Base-by-base conservation (phyloP, 2,113 vertebrate species). In the Mustela lutreola region DNA sequence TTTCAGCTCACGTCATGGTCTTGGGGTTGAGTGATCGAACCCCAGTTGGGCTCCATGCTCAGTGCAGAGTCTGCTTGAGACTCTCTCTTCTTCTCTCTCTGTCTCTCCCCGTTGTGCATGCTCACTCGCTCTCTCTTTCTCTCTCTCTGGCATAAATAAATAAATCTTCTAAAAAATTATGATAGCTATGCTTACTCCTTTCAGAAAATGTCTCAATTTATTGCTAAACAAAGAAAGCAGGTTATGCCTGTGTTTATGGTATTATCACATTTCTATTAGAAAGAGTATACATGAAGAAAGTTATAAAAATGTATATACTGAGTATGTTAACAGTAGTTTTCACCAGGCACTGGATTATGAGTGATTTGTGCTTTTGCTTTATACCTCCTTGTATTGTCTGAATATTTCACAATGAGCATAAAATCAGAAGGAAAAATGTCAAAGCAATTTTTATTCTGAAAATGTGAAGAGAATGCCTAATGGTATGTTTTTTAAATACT, bases 321-420 rank as follows among this genome's bases (percentile, higher is more conserved):
- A 78, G 22, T 63, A 42, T 83, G 50, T 60, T 89, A 97, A 76
- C 22, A 85, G 36, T 2, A 53, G n/a, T 94, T 92, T 95, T 83
- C 48, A 58, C 26, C n/a, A 84, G 65, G 22, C 65, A 80, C 14
- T 85, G 53, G 48, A 92, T 85, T 91, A 53, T 76, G 88, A 39
- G 45, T 84, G 70, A 26, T 65, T 92, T 97, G 92, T 90, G 10
- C 70, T 90, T 94, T 95, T 89, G 82, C 85, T 97, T 97, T 62
- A 63, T 73, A 33, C 10, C 4, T 79, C 76, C 7, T 82, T 67
- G 14, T 92, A 78, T 94, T 93, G 71, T 92, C 42, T 93, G 58
- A 88, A 33, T 88, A 94, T 94, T 67, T 94, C 80, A 95, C 42
- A 79, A 7, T 81, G 39, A 91, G 39, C n/a, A 33, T 81, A 89